Conservation (phyloP, 2,888 invertebrate species). For the Cecidostiba fungosa region DNA sequence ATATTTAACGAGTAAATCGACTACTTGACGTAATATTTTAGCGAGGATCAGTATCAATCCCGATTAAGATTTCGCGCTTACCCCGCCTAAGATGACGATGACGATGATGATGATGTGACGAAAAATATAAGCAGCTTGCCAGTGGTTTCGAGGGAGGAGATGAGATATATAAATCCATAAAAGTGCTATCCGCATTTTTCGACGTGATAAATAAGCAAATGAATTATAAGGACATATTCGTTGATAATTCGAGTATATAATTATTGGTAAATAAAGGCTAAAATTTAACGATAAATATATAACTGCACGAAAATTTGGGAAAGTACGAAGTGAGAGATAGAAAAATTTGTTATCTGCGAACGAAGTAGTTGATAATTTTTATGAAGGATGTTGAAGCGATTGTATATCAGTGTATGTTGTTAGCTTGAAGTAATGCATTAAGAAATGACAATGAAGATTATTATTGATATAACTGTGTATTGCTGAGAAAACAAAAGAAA, state of each 20-base stretch:
- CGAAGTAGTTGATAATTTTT: slow-evolving; percentile 18
- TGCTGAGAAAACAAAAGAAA: slow-evolving; percentile 16
- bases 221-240: slow-evolving; percentile 17
- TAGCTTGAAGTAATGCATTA: slow-evolving; percentile 16
- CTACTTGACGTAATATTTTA: slow-evolving; percentile 45
- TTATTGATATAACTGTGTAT: slow-evolving; percentile 43
- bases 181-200: slow-evolving; percentile 32
- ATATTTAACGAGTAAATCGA: slow-evolving; percentile 45
- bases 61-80: slow-evolving; percentile 69
- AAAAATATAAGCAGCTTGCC: slow-evolving; percentile 38
- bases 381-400: slow-evolving; percentile 10
- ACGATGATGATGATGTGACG: slow-evolving; percentile 38
- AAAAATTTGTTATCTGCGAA: not conserved
- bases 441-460: slow-evolving; percentile 48
- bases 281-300: slow-evolving; percentile 16
- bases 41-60: slow-evolving; percentile 35
- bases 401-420: slow-evolving; percentile 25
- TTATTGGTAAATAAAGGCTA: not conserved
- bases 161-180: slow-evolving; percentile 19
- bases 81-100: slow-evolving; percentile 67
- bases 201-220: slow-evolving; percentile 27
- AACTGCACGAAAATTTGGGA: not conserved
- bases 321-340: slow-evolving; percentile 4
- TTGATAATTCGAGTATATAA: slow-evolving; percentile 17
- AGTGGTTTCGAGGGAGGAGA: slow-evolving; percentile 21